Base-by-base conservation (phyloP, 1,140 invertebrate species). In the Agrilus planipennis region DNA sequence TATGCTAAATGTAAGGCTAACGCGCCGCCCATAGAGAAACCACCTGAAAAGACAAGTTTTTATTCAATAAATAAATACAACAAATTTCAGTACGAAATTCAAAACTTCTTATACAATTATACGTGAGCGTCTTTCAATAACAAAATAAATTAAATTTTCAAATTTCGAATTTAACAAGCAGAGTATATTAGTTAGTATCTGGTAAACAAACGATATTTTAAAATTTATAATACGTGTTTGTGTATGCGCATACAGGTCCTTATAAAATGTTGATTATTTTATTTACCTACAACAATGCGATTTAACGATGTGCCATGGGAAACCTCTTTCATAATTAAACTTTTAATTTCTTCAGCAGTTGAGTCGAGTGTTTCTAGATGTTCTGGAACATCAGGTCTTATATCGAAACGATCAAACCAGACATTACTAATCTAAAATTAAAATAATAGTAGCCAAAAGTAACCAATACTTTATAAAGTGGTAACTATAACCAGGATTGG, bases 11-110 rank as follows among this genome's bases (percentile, higher is more conserved):
- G 76, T 7, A 83, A 51, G 1, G 81, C 69, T 42, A 84, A 53
- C 1, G 75, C 72, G 11, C 81, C 81, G 20, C 81, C 81, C 79
- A 84, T 84, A 22, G 81, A 84, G 55, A 84, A 83, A 5, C 81
- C 81, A 57, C 77, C 76, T 72, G 42, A 35, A 65, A n/a, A n/a
- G n/a, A n/a, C n/a, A n/a, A n/a, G n/a, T n/a, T n/a, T n/a, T n/a
- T n/a, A n/a, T n/a, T n/a, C n/a, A n/a, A n/a, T n/a, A n/a, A n/a
- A n/a, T n/a, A n/a, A 60, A 20, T 34, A 27, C 46, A 44, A n/a
- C n/a, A n/a, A n/a, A n/a, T n/a, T n/a, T n/a, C n/a, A n/a, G n/a
- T n/a, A n/a, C n/a, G n/a, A n/a, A n/a, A n/a, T n/a, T n/a, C n/a
- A n/a, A n/a, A n/a, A n/a, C n/a, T n/a, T n/a, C n/a, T n/a, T n/a